Evolutionary conservation across 2,797 vertebrate species (phyloP).

Genomic region (Poeciliopsis paucimaculata): DNA sequence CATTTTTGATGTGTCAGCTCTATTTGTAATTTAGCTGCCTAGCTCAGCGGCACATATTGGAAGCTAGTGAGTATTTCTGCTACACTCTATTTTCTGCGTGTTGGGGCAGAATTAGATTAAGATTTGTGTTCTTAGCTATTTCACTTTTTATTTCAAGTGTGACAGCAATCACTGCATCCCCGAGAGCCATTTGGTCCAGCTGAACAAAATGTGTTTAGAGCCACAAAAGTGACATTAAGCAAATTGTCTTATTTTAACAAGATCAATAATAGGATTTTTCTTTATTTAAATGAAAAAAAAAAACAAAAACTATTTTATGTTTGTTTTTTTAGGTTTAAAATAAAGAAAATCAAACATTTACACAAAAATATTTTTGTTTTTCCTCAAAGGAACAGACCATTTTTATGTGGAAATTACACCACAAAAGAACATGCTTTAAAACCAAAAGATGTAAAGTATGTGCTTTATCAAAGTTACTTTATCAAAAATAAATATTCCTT

Average conservation of each 20-base stretch:
- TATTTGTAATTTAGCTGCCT: conserved; percentile 11
- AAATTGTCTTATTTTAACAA: not conserved
- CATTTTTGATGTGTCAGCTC: conserved; percentile 13
- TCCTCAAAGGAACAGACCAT: too few relatives aligned
- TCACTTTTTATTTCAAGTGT: not conserved
- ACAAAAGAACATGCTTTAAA: not conserved
- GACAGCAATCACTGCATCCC: not conserved
- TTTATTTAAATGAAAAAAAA: not conserved
- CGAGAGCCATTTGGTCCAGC: not conserved
- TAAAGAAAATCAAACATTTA: too few relatives aligned
- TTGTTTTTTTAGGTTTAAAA: too few relatives aligned
- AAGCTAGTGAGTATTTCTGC: not conserved
- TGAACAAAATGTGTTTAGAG: not conserved
- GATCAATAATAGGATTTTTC: not conserved
- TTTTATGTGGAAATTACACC: too few relatives aligned
- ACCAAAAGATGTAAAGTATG: not conserved
- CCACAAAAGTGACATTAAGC: not conserved
- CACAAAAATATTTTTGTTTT: too few relatives aligned
- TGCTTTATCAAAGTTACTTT: not conserved
- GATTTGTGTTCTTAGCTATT: conserved; percentile 11
- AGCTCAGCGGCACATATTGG: conserved; percentile 5
- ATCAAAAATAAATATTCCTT: not conserved
- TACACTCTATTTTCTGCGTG: conserved; percentile 17
- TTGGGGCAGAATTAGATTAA: conserved; percentile 15
- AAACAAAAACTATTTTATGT: too few relatives aligned